phyloP scores from a whole-genome alignment of 1,140 invertebrate genomes.

The fruit fly (Drosophila melanogaster) region Release_6_plus_ISO1_MT NT_033779.5:4373001-4373500 shows the following conservation, averaged over 20 bases:
- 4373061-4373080: conserved; percentile 41
- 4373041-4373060: conserved; percentile 68
- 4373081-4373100: conserved; percentile 52
- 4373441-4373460: conserved; percentile 35
- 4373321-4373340: conserved; percentile 63
- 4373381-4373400: conserved; percentile 19
- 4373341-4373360: conserved; percentile 73
- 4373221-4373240: conserved; percentile 71
- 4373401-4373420: conserved; percentile 36
- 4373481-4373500: conserved; percentile 32
- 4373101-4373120: conserved; percentile 66
- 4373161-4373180: conserved; percentile 11
- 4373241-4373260: conserved; percentile 45
- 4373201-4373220: conserved; percentile 51
- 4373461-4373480: conserved; percentile 20
- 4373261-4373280: conserved; percentile 44
- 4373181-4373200: conserved; percentile 31
- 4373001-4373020: conserved; percentile 39
- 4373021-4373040: conserved; percentile 69
- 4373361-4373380: conserved; percentile 11
- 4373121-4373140: conserved; percentile 59
- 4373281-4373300: conserved; percentile 42
- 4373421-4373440: conserved; percentile 75
- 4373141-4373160: neutral
- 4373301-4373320: conserved; percentile 40